Base-by-base conservation (phyloP, 2,797 vertebrate genomes). In the Lerista edwardsae region DNA sequence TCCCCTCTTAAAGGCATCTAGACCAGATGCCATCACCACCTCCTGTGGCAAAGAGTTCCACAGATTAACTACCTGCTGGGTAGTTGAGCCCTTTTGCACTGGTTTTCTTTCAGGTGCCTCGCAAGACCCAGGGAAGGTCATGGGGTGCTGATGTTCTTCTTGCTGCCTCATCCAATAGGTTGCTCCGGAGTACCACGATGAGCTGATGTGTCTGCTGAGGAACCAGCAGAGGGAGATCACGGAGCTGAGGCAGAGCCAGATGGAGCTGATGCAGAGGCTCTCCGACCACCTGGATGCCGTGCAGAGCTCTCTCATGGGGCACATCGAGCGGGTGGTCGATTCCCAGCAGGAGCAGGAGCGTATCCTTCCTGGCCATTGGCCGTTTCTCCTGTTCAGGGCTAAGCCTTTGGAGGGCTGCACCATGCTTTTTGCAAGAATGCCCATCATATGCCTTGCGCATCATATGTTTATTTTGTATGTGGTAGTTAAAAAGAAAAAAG, bases 331-430 rank as follows among this genome's bases (percentile, higher is more conserved):
- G 6, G 96, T 97, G 69, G 94, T 99, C 5, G 96, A 96, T 86
- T 97, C 96, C 41, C 97, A 98, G 90, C 98, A 98, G 83, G 97
- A 99, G 87, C 98, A 99, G 67, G 97, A 99, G 77, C 98, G 99
- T 99, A 99, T 99, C 98, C 97, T 98, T 96, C 47, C 51, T 23
- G 72, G 34, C 14, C 64, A 12, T 31, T 17, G 2, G 14, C 11
- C 10, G 9, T 34, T 25, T 44, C 23, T 39, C 71, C 15, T 27
- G 0, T 62, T 57, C 57, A 27, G 9, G 44, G 2, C 1, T 25
- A 27, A 62, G 6, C 36, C 44, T 55, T 27, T 11, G 5, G 68
- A 12, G 41, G n/a, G 2, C 25, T 62, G 31, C n/a, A 0, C 57
- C 36, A 78, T 55, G 27, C n/a, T 51, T 19, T 25, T 51, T 31